Percentiles rank a stretch among this genome's conserved stretches.
Evolutionary conservation across 2,113 vertebrate genomes (phyloP).

Genomic region (Haplotaxodon microlepis): DNA sequence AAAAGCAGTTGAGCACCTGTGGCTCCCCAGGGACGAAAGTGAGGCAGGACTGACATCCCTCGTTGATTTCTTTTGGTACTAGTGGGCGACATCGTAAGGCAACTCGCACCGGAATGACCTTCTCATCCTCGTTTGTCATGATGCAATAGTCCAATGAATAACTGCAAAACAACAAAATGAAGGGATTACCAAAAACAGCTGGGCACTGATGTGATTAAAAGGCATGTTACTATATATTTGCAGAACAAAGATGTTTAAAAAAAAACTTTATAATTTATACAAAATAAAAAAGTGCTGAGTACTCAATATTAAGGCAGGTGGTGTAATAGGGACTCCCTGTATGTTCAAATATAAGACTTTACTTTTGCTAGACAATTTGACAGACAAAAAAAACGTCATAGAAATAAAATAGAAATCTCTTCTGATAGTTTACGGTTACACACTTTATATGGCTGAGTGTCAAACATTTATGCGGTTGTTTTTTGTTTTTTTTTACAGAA

Average conservation of each 20-base stretch:
- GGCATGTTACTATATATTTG: background rate
- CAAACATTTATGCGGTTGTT: background rate
- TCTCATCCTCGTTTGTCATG: constrained; percentile 79
- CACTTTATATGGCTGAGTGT: background rate
- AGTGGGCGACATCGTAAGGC: constrained; percentile 88
- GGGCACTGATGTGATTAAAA: background rate
- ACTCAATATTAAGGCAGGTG: background rate
- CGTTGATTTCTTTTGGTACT: constrained; percentile 80
- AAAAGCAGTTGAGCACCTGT: constrained; percentile 62
- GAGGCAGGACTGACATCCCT: constrained; percentile 88
- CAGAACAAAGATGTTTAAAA: background rate
- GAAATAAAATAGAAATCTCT: background rate
- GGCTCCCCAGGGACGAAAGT: constrained; percentile 84
- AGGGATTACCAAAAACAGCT: background rate
- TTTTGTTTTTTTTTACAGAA: fast-evolving
- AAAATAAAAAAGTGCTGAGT: background rate
- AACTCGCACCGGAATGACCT: constrained; percentile 86
- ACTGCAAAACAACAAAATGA: background rate
- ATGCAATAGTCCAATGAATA: background rate
- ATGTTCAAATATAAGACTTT: background rate
- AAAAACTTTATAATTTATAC: background rate
- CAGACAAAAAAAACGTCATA: background rate
- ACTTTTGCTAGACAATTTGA: background rate
- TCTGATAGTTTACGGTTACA: background rate
- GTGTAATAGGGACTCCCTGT: background rate